Evolutionary conservation across 2,113 vertebrate species (phyloP).

Genomic region (Peucedramus taeniatus): DNA sequence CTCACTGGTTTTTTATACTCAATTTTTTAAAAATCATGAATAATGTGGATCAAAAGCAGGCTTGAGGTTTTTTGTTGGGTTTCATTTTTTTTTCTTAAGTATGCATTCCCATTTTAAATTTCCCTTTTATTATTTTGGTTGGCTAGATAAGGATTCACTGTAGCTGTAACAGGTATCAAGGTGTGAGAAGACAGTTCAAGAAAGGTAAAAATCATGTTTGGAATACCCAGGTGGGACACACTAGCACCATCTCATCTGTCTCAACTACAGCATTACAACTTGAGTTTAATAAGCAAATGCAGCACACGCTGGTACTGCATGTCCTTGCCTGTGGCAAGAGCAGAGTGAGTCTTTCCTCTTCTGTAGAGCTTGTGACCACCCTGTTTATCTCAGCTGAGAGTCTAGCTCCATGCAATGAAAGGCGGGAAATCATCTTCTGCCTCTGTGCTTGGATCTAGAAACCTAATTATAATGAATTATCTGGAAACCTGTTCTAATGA

Average conservation of each 20-base stretch:
- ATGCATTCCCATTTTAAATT: background rate
- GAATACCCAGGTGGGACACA: background rate
- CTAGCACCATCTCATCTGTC: background rate
- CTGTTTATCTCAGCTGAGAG: background rate
- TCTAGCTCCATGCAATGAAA: background rate
- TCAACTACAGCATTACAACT: background rate
- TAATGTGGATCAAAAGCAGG: background rate
- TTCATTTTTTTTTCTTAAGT: background rate
- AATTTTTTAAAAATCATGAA: background rate
- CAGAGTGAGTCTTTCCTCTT: background rate
- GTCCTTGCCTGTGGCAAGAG: background rate
- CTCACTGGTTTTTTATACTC: background rate
- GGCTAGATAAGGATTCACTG: background rate
- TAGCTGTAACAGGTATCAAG: background rate
- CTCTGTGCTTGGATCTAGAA: background rate
- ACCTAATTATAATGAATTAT: background rate
- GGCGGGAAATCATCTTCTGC: background rate
- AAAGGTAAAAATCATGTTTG: background rate
- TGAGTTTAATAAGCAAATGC: background rate
- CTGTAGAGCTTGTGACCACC: background rate
- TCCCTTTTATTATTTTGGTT: background rate
- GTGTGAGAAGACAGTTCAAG: background rate
- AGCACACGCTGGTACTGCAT: fast-evolving
- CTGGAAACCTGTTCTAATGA: no score
- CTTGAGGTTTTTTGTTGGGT: background rate